Percentiles rank a stretch among this genome's conserved stretches.
Evolutionary conservation across 1,140 invertebrate genomes (phyloP).

Genomic region (Aphaenogaster ashmeadi): DNA sequence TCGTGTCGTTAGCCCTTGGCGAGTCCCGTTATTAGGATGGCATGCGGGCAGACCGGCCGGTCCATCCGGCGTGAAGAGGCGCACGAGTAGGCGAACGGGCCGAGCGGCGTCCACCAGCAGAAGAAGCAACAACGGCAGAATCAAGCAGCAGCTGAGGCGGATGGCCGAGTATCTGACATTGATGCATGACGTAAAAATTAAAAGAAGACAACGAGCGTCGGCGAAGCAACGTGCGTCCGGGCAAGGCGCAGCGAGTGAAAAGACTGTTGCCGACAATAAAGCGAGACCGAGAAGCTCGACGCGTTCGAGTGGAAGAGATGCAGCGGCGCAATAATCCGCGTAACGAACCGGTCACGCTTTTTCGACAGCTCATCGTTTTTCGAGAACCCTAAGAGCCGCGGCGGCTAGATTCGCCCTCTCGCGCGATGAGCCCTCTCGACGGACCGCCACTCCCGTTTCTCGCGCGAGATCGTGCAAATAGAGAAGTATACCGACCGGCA

Average conservation of each 20-base stretch:
- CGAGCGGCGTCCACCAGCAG: neutral
- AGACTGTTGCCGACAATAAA: conserved; percentile 51
- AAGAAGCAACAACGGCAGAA: conserved; percentile 57
- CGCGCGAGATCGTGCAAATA: conserved; percentile 42
- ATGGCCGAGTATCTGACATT: conserved; percentile 67
- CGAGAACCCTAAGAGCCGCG: conserved; percentile 18
- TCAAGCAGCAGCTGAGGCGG: conserved; percentile 60
- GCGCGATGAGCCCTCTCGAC: conserved; percentile 42
- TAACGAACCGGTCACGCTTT: conserved; percentile 52
- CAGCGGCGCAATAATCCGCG: conserved; percentile 47
- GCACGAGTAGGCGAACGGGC: conserved; percentile 40
- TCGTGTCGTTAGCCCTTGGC: conserved; percentile 73
- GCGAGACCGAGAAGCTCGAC: conserved; percentile 10
- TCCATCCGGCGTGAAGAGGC: conserved; percentile 43
- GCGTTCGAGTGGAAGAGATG: conserved; percentile 26
- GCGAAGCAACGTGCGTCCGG: neutral
- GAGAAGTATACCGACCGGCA: conserved; percentile 7
- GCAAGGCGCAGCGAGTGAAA: conserved; percentile 14
- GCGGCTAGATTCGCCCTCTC: conserved; percentile 32
- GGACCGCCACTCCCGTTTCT: conserved; percentile 13
- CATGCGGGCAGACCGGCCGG: conserved; percentile 71
- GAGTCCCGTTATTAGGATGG: conserved; percentile 80
- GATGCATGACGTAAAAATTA: conserved; percentile 76
- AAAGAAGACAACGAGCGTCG: conserved; percentile 57
- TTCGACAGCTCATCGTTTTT: conserved; percentile 60